Conservation (phyloP, 2,113 vertebrate species). For the Platysternon megacephalum region DNA sequence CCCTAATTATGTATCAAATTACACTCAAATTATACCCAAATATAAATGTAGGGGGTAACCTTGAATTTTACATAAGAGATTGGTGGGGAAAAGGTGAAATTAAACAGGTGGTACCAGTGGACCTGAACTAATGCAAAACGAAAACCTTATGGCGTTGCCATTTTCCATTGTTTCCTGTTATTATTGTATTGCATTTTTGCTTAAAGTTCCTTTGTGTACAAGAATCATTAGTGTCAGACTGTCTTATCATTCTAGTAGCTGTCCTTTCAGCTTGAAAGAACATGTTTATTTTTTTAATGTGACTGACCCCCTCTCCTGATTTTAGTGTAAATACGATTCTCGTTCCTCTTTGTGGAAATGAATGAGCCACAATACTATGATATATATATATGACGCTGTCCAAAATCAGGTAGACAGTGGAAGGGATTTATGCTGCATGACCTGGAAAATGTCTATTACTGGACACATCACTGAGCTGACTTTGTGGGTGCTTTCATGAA, state of each 20-base stretch:
- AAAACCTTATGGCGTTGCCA: neutral
- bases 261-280: neutral
- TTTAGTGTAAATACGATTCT: neutral
- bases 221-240: neutral
- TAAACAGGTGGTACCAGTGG: neutral
- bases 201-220: slow-evolving; percentile 26
- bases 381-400: neutral
- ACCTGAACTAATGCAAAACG: slow-evolving; percentile 51
- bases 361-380: neutral
- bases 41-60: slow-evolving; percentile 72
- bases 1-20: slow-evolving; percentile 81
- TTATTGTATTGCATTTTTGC: slow-evolving; percentile 14
- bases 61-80: slow-evolving; percentile 57
- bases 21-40: slow-evolving; percentile 79
- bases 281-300: slow-evolving; percentile 20
- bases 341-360: neutral
- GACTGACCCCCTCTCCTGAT: neutral
- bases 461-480: neutral
- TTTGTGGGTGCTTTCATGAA: neutral
- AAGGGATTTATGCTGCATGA: neutral
- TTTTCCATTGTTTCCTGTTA: slow-evolving; percentile 44
- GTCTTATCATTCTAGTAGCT: neutral
- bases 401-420: neutral
- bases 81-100: slow-evolving; percentile 21
- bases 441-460: neutral